These are phyloP conservation scores for Leptinotarsa undecemlineata DNA, from an alignment of 1,140 invertebrate species.

Conservation along the genomic window DNA sequence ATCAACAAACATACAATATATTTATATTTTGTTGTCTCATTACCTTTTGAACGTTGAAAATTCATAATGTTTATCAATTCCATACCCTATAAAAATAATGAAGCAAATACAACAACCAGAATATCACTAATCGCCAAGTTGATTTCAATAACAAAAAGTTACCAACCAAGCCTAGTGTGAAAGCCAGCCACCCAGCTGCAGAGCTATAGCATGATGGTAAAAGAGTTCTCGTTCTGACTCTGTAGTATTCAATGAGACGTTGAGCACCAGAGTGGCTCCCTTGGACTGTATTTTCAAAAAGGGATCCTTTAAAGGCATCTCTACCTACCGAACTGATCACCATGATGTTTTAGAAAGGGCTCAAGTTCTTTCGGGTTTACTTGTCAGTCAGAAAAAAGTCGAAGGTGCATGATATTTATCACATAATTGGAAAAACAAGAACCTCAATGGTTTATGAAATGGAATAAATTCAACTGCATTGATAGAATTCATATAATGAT, in stretches of 20 bases:
- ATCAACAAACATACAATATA: too few relatives aligned
- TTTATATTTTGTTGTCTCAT: too few relatives aligned
- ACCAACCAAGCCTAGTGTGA: slow-evolving; percentile 82
- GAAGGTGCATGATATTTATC: too few relatives aligned
- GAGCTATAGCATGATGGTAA: slow-evolving; percentile 74
- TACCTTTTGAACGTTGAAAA: too few relatives aligned
- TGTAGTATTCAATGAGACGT: slow-evolving; percentile 52
- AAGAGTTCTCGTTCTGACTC: slow-evolving; percentile 59
- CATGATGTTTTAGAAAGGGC: slow-evolving; percentile 45
- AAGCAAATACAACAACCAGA: slow-evolving; percentile 81
- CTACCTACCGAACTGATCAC: slow-evolving; percentile 45
- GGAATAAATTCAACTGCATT: too few relatives aligned
- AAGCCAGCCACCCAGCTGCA: slow-evolving; percentile 85
- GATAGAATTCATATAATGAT: too few relatives aligned
- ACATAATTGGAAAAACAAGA: too few relatives aligned
- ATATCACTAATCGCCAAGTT: slow-evolving; percentile 94
- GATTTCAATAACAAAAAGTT: slow-evolving; percentile 90
- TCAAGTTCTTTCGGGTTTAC: slow-evolving; percentile 42
- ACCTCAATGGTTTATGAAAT: too few relatives aligned
- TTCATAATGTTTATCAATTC: too few relatives aligned
- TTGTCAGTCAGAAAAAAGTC: neutral
- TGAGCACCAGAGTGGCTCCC: slow-evolving; percentile 48
- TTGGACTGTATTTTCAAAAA: slow-evolving; percentile 49
- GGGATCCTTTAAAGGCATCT: slow-evolving; percentile 42
- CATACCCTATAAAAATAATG: too few relatives aligned